A percentile compares a stretch with the other conserved stretches of the same genome.
These are phyloP conservation scores for Callinectes sapidus DNA, from an alignment of 2,888 invertebrate species.

Conservation along the genomic window DNA sequence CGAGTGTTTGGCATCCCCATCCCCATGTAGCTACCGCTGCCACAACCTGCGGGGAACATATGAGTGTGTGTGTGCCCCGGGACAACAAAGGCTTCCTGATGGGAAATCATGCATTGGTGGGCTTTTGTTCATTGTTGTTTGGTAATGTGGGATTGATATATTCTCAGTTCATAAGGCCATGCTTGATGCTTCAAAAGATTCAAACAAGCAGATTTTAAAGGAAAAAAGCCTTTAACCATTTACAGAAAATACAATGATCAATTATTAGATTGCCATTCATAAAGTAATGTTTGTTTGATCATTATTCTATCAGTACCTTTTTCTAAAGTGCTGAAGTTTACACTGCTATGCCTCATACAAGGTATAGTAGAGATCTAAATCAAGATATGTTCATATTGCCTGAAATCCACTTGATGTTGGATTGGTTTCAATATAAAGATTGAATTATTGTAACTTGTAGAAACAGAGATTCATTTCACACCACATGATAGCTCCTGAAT, in stretches of 20 bases:
- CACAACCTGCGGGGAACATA: slow-evolving; percentile 81
- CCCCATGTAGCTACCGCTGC: slow-evolving; percentile 80
- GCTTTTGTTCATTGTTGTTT: slow-evolving; percentile 52
- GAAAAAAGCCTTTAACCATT: neutral
- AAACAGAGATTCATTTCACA: neutral
- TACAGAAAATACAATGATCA: neutral
- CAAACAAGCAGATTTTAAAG: neutral
- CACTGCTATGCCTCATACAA: no score
- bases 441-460: no score
- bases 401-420: no score
- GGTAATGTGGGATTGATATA: neutral
- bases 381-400: no score
- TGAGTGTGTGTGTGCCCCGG: slow-evolving; percentile 81
- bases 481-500: neutral
- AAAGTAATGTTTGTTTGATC: no score
- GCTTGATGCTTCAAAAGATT: neutral
- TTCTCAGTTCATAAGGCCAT: neutral
- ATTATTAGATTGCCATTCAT: no score
- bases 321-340: no score
- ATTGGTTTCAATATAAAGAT: no score
- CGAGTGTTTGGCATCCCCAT: slow-evolving; percentile 76
- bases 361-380: no score
- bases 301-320: no score
- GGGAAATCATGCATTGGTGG: slow-evolving; percentile 74
- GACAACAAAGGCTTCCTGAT: slow-evolving; percentile 75